Percentiles rank a stretch among this genome's conserved stretches.
phyloP scores from a whole-genome alignment of 2,888 invertebrate species.

The Philonicus albiceps region DNA sequence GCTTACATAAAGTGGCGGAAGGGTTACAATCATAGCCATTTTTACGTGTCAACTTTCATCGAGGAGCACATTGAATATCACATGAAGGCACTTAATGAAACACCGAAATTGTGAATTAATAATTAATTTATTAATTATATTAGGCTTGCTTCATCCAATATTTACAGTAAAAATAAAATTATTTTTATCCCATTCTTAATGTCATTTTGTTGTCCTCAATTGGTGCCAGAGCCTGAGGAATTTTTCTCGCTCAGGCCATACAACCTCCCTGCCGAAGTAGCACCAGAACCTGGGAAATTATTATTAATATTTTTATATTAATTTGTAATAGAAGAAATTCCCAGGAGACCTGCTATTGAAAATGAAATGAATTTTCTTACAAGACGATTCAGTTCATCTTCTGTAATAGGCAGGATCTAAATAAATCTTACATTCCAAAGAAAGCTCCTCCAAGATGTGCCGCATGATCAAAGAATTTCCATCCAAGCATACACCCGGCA shows the following conservation, averaged over 20 bases:
- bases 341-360: background rate
- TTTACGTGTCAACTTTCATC: constrained; percentile 89
- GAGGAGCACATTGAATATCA: constrained; percentile 94
- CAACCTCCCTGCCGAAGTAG: background rate
- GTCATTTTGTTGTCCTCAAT: constrained; percentile 27
- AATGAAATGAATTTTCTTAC: background rate
- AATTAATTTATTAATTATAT: background rate
- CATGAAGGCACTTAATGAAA: constrained; percentile 73
- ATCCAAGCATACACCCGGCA: constrained; percentile 82
- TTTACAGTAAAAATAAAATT: background rate
- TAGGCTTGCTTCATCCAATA: background rate
- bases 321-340: background rate
- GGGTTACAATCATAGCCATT: constrained; percentile 96
- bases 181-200: background rate
- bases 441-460: constrained; percentile 96
- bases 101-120: background rate
- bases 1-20: constrained; percentile 76
- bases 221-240: constrained; percentile 35
- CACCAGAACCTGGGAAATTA: constrained; percentile 1
- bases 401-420: background rate
- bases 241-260: constrained; percentile 34
- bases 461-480: constrained; percentile 96
- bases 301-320: background rate
- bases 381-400: background rate
- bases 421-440: constrained; percentile 79